These are phyloP conservation scores for Julus scanicus DNA, from an alignment of 2,888 invertebrate species.

Conservation along the genomic window DNA sequence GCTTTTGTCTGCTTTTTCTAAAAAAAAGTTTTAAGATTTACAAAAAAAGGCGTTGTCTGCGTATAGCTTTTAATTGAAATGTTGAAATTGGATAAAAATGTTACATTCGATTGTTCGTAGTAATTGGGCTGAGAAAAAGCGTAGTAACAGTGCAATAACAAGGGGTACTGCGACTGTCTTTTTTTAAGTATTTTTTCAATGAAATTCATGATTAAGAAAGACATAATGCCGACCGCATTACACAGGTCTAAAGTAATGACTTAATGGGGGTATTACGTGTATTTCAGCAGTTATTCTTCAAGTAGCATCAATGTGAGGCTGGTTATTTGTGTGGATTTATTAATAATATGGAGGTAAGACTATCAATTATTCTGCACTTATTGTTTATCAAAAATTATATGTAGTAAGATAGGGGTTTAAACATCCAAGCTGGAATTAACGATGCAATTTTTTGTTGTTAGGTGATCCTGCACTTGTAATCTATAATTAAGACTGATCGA, in stretches of 20 bases:
- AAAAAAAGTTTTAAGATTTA: background rate
- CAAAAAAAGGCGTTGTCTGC: background rate
- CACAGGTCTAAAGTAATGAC: background rate
- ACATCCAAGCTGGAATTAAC: too few species aligned
- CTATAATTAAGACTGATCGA: too few species aligned
- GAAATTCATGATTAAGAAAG: background rate
- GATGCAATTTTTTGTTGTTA: too few species aligned
- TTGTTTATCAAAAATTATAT: too few species aligned
- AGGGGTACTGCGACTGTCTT: constrained; percentile 26
- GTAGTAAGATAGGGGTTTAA: too few species aligned
- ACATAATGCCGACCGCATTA: background rate
- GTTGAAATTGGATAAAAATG: background rate
- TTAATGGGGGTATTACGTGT: background rate
- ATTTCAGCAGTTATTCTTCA: background rate
- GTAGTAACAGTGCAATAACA: constrained; percentile 12
- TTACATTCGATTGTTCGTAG: background rate
- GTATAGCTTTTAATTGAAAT: background rate
- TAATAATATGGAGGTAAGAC: background rate
- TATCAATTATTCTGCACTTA: too few species aligned
- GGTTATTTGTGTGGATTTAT: background rate
- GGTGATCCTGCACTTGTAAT: too few species aligned
- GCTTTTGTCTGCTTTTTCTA: background rate
- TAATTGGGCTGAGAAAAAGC: constrained; percentile 9
- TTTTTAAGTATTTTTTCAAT: background rate
- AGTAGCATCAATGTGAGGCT: background rate